These are phyloP conservation scores for Drosophila busckii DNA, from an alignment of 1,140 invertebrate species.

Conservation along the genomic window DNA sequence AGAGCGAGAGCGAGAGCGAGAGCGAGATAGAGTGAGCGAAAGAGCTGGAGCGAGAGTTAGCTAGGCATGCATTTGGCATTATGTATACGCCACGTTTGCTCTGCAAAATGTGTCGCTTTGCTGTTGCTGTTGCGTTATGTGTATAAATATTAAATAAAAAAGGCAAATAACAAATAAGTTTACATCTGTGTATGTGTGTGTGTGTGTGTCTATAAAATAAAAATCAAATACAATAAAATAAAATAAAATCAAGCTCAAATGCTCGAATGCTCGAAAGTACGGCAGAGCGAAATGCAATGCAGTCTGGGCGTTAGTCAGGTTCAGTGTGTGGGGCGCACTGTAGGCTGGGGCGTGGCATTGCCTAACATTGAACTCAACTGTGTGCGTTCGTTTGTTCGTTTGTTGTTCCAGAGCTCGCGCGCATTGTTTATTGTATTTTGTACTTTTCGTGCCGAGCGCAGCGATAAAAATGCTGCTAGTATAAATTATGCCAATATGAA, in stretches of 20 bases:
- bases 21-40: slow-evolving; percentile 14
- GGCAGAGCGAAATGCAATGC: slow-evolving; percentile 20
- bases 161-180: not conserved
- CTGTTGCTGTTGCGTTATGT: slow-evolving; percentile 21
- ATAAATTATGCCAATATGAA: slow-evolving; percentile 73
- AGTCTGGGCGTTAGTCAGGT: not conserved
- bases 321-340: not conserved
- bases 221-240: slow-evolving; percentile 1
- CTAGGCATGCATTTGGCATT: slow-evolving; percentile 20
- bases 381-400: slow-evolving; percentile 25
- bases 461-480: slow-evolving; percentile 75
- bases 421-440: slow-evolving; percentile 67
- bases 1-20: not conserved
- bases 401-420: slow-evolving; percentile 27
- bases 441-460: slow-evolving; percentile 64
- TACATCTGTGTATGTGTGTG: too few relatives aligned
- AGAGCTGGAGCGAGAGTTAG: slow-evolving; percentile 17
- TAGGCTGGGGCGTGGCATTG: slow-evolving; percentile 10
- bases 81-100: slow-evolving; percentile 24
- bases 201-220: too few relatives aligned
- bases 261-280: slow-evolving; percentile 18
- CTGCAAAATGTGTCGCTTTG: not conserved
- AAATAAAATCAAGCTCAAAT: slow-evolving; percentile 13
- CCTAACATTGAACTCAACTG: slow-evolving; percentile 62
- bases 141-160: slow-evolving; percentile 48